Base-by-base conservation (phyloP, 2,888 invertebrate species). In the Odontocerum albicorne region DNA sequence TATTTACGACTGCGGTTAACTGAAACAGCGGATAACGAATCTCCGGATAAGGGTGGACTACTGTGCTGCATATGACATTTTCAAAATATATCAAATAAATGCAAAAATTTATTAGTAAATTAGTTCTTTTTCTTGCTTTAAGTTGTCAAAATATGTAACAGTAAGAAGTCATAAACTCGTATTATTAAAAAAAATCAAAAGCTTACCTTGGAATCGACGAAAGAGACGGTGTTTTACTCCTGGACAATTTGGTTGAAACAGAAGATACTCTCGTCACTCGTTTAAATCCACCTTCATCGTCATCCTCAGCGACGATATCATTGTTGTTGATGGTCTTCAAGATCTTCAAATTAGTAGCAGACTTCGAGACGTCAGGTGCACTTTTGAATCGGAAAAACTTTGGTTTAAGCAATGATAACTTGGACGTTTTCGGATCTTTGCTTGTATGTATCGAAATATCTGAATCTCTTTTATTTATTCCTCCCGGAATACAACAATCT, bases 291-390 rank as follows among this genome's bases (percentile, higher is more conserved):
- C 32, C 38, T 12, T 45, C 33, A 15, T 38, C 38, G 15, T 31
- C 31, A 12, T 47, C 43, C 13, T 52, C 49, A 2, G 35, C 3
- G 36, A 47, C 15, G 1, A 57, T 44, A 27, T 55, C 54, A 31
- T 60, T 60, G 17, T 60, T 57, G 35, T 60, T 60, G 4, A 51
- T 42, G 20, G 31, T 60, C 31, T 54, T 57, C 12, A 21, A 17
- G 4, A 54, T n/a, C 10, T 13, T 39, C 12, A 57, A 19, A 36
- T 60, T 55, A 1, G 60, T 49, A 3, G 40, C 47, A 10, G 60
- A 57, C 22, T 57, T 57, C 17, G 45, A 45, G 8, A 6, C 21
- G n/a, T 43, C 36, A 1, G 44, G n/a, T 2, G 31, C 10, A 31
- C 49, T 33, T 33, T 31, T 50, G 32, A 49, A 44, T 7, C 42